Evolutionary conservation across 2,797 vertebrate genomes (phyloP).

Genomic region (Microcaecilia unicolor): DNA sequence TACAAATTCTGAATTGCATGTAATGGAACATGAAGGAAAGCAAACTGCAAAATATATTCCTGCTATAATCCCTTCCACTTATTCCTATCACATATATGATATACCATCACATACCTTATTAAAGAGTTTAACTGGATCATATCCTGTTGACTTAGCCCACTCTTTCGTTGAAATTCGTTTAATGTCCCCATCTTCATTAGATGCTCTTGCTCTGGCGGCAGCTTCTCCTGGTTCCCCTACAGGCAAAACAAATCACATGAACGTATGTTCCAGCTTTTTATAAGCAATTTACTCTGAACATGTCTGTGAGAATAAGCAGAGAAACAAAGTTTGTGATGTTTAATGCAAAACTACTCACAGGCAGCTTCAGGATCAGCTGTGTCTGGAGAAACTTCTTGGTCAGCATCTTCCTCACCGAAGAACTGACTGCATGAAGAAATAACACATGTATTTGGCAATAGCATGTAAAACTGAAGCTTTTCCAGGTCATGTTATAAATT

Average conservation of each 20-base stretch:
- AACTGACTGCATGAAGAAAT: slow-evolving; percentile 65
- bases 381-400: slow-evolving; percentile 96
- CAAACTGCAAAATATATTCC: no score
- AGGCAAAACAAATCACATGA: not conserved
- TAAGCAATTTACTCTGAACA: no score
- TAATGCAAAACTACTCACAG: slow-evolving; percentile 72
- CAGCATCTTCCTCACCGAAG: slow-evolving; percentile 95
- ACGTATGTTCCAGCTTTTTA: not conserved
- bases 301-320: no score
- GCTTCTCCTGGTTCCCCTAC: slow-evolving; percentile 86
- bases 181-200: slow-evolving; percentile 88
- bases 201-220: slow-evolving; percentile 75
- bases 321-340: no score
- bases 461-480: no score
- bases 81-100: no score
- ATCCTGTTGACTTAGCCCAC: slow-evolving; percentile 91
- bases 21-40: no score
- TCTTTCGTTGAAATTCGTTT: slow-evolving; percentile 91
- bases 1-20: no score
- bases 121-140: slow-evolving; percentile 86
- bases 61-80: no score
- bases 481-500: no score
- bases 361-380: slow-evolving; percentile 92
- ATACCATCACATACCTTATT: no score
- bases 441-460: no score